phyloP scores from a whole-genome alignment of 2,113 vertebrate species.

The Leptosomus discolor region DNA sequence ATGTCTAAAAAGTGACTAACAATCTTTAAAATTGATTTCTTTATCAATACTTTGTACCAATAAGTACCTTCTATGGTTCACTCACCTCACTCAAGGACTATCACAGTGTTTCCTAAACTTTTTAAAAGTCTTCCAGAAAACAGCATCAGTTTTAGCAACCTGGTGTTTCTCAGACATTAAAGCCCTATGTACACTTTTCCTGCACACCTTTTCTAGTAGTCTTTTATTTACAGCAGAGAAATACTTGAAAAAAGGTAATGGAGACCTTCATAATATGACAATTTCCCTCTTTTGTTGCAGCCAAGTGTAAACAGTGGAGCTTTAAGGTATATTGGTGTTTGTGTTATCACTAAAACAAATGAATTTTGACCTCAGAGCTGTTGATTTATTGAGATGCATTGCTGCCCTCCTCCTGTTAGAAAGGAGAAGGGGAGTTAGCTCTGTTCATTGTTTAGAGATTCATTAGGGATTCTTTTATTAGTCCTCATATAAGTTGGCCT shows the following conservation, averaged over 20 bases:
- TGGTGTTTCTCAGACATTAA: not conserved
- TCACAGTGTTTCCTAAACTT: not conserved
- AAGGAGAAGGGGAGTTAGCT: not conserved
- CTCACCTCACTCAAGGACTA: not conserved
- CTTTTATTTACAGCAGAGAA: not conserved
- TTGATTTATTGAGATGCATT: not conserved
- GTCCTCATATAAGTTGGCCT: not conserved
- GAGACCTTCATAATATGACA: not conserved
- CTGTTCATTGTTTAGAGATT: not conserved
- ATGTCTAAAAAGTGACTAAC: not conserved
- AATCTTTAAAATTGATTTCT: not conserved
- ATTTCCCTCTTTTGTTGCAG: not conserved
- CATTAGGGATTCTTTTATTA: not conserved
- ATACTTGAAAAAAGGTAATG: not conserved
- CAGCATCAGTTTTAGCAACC: not conserved
- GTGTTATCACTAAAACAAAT: not conserved
- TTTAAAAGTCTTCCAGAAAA: not conserved
- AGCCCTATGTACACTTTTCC: not conserved
- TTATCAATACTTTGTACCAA: not conserved
- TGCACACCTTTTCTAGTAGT: not conserved
- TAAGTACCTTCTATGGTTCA: not conserved
- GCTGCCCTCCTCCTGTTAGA: not conserved
- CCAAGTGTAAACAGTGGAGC: not conserved
- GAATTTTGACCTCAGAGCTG: not conserved
- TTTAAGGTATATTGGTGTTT: not conserved